Conservation (phyloP, 2,113 vertebrate genomes). For the Lepidiolamprologus cunningtoni region DNA sequence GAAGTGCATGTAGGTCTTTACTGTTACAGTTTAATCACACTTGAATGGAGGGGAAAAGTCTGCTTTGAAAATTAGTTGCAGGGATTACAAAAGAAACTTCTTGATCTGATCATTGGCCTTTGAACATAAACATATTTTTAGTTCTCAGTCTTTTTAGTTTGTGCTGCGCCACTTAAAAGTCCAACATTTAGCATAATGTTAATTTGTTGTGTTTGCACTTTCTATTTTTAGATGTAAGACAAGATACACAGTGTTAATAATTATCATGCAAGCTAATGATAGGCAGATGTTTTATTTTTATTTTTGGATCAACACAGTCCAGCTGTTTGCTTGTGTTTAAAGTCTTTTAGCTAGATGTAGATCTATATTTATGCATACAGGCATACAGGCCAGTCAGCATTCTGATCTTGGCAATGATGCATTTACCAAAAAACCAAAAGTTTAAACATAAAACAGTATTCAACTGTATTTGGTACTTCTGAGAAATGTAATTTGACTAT, state of each 20-base stretch:
- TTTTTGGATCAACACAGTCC: not conserved
- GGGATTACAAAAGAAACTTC: not conserved
- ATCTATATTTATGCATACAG: not conserved
- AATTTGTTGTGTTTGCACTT: not conserved
- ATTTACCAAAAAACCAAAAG: not conserved
- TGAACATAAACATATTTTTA: not conserved
- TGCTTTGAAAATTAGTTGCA: conserved; percentile 4
- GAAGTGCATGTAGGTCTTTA: conserved; percentile 20
- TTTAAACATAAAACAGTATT: not conserved
- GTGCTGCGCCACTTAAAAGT: not conserved
- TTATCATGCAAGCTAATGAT: not conserved
- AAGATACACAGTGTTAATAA: not conserved
- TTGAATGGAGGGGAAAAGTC: conserved; percentile 1
- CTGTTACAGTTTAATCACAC: conserved; percentile 12
- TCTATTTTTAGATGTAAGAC: not conserved
- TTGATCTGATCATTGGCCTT: not conserved
- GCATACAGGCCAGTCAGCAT: not conserved
- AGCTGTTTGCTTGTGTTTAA: not conserved
- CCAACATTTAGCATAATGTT: not conserved
- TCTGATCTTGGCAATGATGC: not conserved
- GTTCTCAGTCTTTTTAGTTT: not conserved
- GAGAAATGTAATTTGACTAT: not conserved
- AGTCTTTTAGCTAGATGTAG: not conserved
- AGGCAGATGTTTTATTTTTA: not conserved
- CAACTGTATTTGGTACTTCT: not conserved